A percentile compares a stretch with the other conserved stretches of the same genome.
phyloP scores from a whole-genome alignment of 2,113 vertebrate species.

The Corydoras maculifer region DNA sequence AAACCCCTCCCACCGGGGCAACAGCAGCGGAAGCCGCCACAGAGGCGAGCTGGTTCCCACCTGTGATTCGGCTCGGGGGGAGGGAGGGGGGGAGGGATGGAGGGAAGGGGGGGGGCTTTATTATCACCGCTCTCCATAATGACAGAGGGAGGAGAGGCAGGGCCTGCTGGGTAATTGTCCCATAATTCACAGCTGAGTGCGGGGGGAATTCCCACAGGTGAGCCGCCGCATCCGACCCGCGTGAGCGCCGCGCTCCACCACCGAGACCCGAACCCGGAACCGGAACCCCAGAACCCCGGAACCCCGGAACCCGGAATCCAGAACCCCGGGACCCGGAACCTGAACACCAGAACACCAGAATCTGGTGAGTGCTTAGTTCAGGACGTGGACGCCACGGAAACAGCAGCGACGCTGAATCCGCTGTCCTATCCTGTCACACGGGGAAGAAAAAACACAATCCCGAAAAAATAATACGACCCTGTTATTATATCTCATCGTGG shows the following conservation, averaged over 20 bases:
- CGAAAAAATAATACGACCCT: no score
- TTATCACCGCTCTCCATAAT: slow-evolving; percentile 42
- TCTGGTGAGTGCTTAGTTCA: no score
- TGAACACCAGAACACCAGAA: no score
- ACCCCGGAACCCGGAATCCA: no score
- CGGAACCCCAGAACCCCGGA: no score
- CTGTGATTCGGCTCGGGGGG: slow-evolving; percentile 33
- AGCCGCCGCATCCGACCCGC: slow-evolving; percentile 32
- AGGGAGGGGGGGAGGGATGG: no score
- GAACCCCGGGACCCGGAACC: no score
- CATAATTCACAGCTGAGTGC: slow-evolving; percentile 48
- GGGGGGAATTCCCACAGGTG: slow-evolving; percentile 50
- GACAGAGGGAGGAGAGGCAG: slow-evolving; percentile 39
- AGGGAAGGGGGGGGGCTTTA: slow-evolving; percentile 25
- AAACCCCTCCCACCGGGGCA: slow-evolving; percentile 35
- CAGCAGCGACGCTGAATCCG: no score
- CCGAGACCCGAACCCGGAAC: slow-evolving; percentile 6
- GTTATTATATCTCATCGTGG: background rate
- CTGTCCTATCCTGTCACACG: no score
- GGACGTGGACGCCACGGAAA: no score
- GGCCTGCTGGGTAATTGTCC: slow-evolving; percentile 45
- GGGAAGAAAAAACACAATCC: no score
- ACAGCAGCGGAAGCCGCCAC: slow-evolving; percentile 28
- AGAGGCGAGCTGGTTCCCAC: slow-evolving; percentile 43
- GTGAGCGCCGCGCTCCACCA: slow-evolving; percentile 29